phyloP scores from a whole-genome alignment of 2,797 vertebrate species.

The Percopsis omiscomaycus region DNA sequence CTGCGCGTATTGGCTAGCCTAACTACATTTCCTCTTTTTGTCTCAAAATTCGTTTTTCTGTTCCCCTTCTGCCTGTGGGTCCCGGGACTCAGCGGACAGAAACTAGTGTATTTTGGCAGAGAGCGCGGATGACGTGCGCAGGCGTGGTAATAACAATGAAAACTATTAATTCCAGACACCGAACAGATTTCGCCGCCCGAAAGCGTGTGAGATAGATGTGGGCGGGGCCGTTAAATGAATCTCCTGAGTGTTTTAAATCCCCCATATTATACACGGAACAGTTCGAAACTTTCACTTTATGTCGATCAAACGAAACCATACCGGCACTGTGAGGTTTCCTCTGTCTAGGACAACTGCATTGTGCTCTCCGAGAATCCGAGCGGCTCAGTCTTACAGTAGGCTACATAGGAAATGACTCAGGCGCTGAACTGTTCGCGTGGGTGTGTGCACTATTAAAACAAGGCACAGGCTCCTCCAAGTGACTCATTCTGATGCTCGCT shows the following conservation, averaged over 20 bases:
- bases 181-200: constrained; percentile 18
- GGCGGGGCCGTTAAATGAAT: constrained; percentile 35
- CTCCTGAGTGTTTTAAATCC: too few species aligned
- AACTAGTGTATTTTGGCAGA: constrained; percentile 72
- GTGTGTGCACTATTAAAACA: constrained; percentile 83
- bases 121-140: constrained; percentile 67
- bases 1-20: too few species aligned
- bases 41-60: constrained; percentile 32
- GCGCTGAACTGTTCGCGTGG: constrained; percentile 75
- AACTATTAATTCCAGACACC: constrained; percentile 68
- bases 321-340: constrained; percentile 59
- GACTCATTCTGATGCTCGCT: constrained; percentile 79
- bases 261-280: too few species aligned
- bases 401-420: constrained; percentile 82
- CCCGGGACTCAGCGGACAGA: constrained; percentile 53
- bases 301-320: constrained; percentile 17
- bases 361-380: constrained; percentile 60
- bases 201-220: constrained; percentile 9
- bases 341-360: constrained; percentile 39
- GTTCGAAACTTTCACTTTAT: constrained; percentile 30
- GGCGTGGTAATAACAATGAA: constrained; percentile 80
- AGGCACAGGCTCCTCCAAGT: constrained; percentile 75
- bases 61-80: constrained; percentile 50
- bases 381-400: constrained; percentile 47
- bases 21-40: constrained; percentile 55